Conservation (phyloP, 2,888 invertebrate genomes). For the Eupithecia insigniata region DNA sequence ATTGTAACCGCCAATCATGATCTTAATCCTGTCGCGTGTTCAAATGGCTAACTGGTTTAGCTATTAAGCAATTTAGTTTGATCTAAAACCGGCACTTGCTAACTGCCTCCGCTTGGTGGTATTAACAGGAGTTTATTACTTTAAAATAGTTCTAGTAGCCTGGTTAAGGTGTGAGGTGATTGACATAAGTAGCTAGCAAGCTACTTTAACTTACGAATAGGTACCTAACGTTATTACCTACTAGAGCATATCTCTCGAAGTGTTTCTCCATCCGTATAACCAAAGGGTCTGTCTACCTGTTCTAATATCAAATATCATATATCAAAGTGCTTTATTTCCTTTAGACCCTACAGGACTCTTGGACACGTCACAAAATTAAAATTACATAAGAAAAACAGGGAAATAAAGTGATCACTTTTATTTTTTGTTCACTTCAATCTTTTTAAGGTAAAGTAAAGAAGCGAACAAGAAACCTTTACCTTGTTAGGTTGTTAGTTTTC, state of each 20-base stretch:
- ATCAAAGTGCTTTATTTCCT: no score
- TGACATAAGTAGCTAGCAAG: not conserved
- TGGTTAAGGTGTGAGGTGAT: not conserved
- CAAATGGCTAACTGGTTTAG: slow-evolving; percentile 30
- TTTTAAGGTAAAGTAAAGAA: no score
- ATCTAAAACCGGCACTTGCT: slow-evolving; percentile 28
- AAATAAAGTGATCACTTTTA: no score
- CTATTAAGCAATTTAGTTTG: slow-evolving; percentile 25
- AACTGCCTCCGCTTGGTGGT: slow-evolving; percentile 13
- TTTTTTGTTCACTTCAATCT: no score
- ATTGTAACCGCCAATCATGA: slow-evolving; percentile 19
- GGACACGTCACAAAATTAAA: no score
- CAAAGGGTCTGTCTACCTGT: not conserved
- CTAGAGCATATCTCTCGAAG: no score
- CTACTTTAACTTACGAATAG: not conserved
- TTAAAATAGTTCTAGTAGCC: slow-evolving; percentile 5
- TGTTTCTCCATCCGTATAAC: not conserved
- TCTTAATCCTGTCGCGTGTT: slow-evolving; percentile 26
- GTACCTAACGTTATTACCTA: no score
- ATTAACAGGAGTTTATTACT: slow-evolving; percentile 6
- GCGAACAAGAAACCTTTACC: no score
- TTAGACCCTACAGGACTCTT: no score
- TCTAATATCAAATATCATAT: no score
- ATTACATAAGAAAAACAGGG: no score
- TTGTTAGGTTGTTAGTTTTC: no score